phyloP scores from a whole-genome alignment of 2,113 vertebrate species.

The Plestiodon gilberti region DNA sequence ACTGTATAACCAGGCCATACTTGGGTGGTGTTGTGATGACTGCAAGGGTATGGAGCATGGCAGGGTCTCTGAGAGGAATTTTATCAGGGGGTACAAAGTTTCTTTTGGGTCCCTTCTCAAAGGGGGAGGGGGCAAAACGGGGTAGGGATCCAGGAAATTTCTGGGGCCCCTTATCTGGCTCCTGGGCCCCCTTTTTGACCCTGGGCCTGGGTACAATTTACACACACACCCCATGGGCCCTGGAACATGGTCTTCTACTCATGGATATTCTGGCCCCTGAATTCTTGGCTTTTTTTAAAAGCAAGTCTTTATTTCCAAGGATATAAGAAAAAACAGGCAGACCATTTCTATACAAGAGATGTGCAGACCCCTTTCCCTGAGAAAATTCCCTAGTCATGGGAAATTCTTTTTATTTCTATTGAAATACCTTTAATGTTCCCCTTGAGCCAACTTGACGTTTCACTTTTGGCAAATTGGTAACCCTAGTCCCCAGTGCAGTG shows the following conservation, averaged over 20 bases:
- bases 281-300: neutral
- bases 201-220: too few relatives aligned
- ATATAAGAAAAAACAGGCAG: neutral
- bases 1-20: neutral
- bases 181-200: too few relatives aligned
- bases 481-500: neutral
- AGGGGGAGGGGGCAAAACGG: too few relatives aligned
- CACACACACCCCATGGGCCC: too few relatives aligned
- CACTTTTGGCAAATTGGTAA: neutral
- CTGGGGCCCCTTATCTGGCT: too few relatives aligned
- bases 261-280: neutral
- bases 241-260: too few relatives aligned
- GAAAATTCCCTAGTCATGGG: neutral
- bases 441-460: neutral
- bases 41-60: neutral
- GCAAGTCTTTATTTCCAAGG: neutral
- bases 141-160: too few relatives aligned
- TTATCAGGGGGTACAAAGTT: too few relatives aligned
- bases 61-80: too few relatives aligned
- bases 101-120: too few relatives aligned
- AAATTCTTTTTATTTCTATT: neutral
- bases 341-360: too few relatives aligned
- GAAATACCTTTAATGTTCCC: neutral
- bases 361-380: neutral
- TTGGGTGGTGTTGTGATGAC: too few relatives aligned